Base-by-base conservation (phyloP, 2,797 vertebrate genomes). In the Dromococcyx pavoninus region DNA sequence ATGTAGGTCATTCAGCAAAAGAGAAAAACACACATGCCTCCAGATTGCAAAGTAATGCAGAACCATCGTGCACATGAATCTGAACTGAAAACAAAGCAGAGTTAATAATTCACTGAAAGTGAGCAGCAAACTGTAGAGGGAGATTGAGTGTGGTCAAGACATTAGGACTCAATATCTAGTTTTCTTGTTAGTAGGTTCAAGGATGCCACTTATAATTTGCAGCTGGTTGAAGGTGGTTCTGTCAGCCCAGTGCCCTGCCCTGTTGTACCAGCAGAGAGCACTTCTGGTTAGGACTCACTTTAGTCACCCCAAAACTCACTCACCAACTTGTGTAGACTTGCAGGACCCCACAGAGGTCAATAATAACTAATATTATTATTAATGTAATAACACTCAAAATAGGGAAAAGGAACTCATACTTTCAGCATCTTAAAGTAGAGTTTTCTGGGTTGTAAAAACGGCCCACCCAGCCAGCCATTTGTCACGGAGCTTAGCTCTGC, bases 401-500 rank as follows among this genome's bases (percentile, higher is more conserved):
- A 96, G 57, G 67, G 54, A 87, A 95, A 95, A 95, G 56, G 64
- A 94, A 85, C 48, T 81, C 82, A 67, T 70, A 93, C 71, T 96
- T 97, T 65, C 22, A 30, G 62, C 81, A 95, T 96, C 91, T 91
- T 94, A 90, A 96, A 97, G 89, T 65, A 92, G 91, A 97, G 88
- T 96, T 97, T 97, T 86, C 93, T 94, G 79, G 64, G 94, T 91
- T 96, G 87, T 97, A 97, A 97, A 96, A 96, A 50, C 77, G 96
- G 89, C 67, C 90, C 86, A 97, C 96, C 93, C 95, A 93, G 90
- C 71, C 83, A 97, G 95, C 94, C 96, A 41, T 98, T 97, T 98
- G 94, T 98, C 97, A 97, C 95, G 96, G 96, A 97, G 93, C 96
- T 98, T 97, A 97, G 95, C 97, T 98, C 92, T 97, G 95, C 97